A percentile compares a stretch with the other conserved stretches of the same genome.
phyloP scores from a whole-genome alignment of 2,888 invertebrate genomes.

The Oeneis ivallda region DNA sequence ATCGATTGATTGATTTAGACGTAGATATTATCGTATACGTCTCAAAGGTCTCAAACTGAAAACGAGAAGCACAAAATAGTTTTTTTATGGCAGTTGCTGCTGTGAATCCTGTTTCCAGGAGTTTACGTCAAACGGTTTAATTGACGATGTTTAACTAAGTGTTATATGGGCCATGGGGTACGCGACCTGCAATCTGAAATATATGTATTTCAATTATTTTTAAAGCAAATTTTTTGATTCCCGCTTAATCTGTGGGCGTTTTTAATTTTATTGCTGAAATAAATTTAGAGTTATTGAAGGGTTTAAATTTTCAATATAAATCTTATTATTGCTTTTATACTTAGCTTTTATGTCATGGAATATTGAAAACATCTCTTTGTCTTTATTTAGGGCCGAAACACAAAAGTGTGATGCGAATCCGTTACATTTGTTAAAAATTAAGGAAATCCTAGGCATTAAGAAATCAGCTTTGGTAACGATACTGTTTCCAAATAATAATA shows the following conservation, averaged over 20 bases:
- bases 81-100: too few species aligned
- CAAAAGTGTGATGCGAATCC: too few species aligned
- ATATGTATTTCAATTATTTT: constrained; percentile 55
- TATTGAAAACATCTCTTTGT: not conserved
- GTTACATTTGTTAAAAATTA: not conserved
- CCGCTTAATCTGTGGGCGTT: constrained; percentile 45
- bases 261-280: constrained; percentile 62
- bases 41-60: too few species aligned
- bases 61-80: too few species aligned
- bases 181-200: constrained; percentile 22
- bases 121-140: too few species aligned
- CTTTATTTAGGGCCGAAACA: not conserved
- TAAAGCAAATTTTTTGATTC: constrained; percentile 48
- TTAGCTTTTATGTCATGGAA: not conserved
- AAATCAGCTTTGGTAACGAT: not conserved
- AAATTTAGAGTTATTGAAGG: constrained; percentile 55
- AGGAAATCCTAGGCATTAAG: not conserved
- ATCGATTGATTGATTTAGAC: too few species aligned
- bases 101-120: too few species aligned
- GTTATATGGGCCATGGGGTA: not conserved
- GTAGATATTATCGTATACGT: too few species aligned
- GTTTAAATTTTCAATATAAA: constrained; percentile 38
- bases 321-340: not conserved
- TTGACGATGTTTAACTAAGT: too few species aligned
- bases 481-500: constrained; percentile 17